Percentiles rank a stretch among this genome's conserved stretches.
phyloP scores from a whole-genome alignment of 1,140 invertebrate genomes.

The Scaptomyza hsui region DNA sequence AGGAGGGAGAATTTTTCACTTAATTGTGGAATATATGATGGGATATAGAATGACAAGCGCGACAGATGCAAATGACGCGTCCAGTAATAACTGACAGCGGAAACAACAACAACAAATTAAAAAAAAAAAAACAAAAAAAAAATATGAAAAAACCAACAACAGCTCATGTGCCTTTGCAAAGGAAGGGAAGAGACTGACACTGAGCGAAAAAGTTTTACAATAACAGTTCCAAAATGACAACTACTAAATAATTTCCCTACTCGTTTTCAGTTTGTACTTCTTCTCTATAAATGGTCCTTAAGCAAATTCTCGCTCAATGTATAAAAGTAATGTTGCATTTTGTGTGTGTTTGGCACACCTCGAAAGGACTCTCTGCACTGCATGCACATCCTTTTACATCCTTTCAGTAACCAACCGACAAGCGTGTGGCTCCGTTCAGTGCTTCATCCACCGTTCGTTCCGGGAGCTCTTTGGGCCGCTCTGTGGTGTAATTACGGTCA shows the following conservation, averaged over 20 bases:
- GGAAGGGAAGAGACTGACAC: not conserved
- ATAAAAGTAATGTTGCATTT: not conserved
- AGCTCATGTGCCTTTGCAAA: not conserved
- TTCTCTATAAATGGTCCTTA: too few relatives aligned
- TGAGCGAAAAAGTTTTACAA: not conserved
- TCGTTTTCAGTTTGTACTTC: too few relatives aligned
- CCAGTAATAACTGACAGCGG: not conserved
- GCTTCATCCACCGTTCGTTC: not conserved
- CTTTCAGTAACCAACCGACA: too few relatives aligned
- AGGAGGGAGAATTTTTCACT: conserved; percentile 42
- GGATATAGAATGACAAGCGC: conserved; percentile 4
- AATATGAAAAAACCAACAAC: not conserved
- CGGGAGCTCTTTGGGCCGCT: conserved; percentile 21
- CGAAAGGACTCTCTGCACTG: not conserved
- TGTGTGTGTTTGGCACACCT: not conserved
- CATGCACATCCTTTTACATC: too few relatives aligned
- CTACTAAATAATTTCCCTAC: too few relatives aligned
- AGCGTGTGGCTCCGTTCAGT: not conserved
- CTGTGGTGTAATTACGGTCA: conserved; percentile 76
- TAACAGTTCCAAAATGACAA: too few relatives aligned
- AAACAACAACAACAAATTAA: not conserved
- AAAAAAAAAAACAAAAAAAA: not conserved
- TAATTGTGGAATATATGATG: conserved; percentile 31
- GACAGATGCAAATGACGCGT: conserved; percentile 19
- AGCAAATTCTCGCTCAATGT: too few relatives aligned